Evolutionary conservation across 1,140 invertebrate genomes (phyloP), one percentile per base, ranked within the genome.

Genomic region (Glomeris maerens): DNA sequence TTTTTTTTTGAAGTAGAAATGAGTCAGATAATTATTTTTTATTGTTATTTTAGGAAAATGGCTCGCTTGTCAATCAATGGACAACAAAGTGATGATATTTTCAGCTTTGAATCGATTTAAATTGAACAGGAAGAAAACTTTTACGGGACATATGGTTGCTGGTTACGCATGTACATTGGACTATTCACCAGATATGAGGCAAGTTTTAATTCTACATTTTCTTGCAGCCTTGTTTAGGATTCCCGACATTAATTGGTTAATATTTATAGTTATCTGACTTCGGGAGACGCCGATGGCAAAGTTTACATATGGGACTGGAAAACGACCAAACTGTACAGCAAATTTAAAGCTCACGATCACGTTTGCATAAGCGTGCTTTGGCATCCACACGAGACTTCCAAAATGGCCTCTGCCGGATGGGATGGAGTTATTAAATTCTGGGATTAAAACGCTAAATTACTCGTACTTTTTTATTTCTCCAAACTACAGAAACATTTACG

Each of bases 221-320:
- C 40, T 20, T 56, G 45, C 31, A 36, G n/a, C 29, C 14, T 40
- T 42, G n/a, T 49, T 49, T 27, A 51, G 38, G 27, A 10, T 22
- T 29, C 39, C 20, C 10, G 20, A 29, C 10, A 2, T 3, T 50
- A 47, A 20, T 14, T 14, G 17, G 7, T 50, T 3, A 46, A n/a
- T 59, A 55, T 57, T 77, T 79, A 27, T 66, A 91, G 90, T 62
- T 98, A 98, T 66, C 71, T 99, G 26, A 83, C 96, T 23, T 98
- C 91, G 1, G 96, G 96, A n/a, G 96, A 99, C 72, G 95, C 93
- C 2, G 95, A 99, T 72, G 96, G 96, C 1, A 98, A 97, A 69
- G 83, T 93, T 56, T 98, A 92, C 64, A 79, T 98, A 28, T 99
- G 96, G 95, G 94, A 98, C 66, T 99, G 94, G 94, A 97, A 98